These are phyloP conservation scores for Poliocrania exsul DNA, from an alignment of 2,797 vertebrate species.

Conservation along the genomic window DNA sequence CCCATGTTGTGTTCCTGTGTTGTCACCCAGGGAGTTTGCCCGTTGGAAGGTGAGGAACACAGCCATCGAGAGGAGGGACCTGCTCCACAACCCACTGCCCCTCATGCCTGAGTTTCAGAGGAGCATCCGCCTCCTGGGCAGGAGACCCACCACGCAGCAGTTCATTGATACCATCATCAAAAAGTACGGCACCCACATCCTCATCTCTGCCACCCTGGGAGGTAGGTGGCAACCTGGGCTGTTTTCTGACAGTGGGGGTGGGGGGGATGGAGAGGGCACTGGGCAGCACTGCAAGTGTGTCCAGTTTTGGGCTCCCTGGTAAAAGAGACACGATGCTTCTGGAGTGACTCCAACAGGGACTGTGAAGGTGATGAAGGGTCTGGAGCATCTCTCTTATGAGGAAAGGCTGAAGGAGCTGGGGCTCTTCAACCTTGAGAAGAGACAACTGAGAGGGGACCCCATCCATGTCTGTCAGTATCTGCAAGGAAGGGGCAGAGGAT, in stretches of 20 bases:
- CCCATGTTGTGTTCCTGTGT: conserved; percentile 30
- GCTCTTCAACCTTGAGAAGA: background rate
- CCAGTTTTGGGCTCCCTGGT: background rate
- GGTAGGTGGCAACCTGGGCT: conserved; percentile 79
- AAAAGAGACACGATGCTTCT: background rate
- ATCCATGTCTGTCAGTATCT: background rate
- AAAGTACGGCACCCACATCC: conserved; percentile 98
- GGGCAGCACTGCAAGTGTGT: too few relatives aligned
- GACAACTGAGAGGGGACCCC: background rate
- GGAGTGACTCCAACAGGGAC: background rate
- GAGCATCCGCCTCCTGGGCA: conserved; percentile 93
- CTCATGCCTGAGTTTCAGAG: conserved; percentile 99
- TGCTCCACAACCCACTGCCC: conserved; percentile 92
- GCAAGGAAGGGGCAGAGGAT: background rate
- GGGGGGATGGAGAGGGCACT: too few relatives aligned
- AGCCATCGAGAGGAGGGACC: conserved; percentile 94
- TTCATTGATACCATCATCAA: conserved; percentile 99
- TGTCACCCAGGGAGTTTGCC: conserved; percentile 93
- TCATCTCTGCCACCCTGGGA: conserved; percentile 98
- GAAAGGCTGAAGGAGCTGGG: background rate
- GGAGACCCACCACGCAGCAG: conserved; percentile 95
- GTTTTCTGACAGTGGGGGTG: accelerated
- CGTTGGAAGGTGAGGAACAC: conserved; percentile 99
- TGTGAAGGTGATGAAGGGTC: accelerated
- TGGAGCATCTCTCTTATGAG: accelerated